Base-by-base conservation (phyloP, 2,797 vertebrate genomes). In the Gallirallus australis region DNA sequence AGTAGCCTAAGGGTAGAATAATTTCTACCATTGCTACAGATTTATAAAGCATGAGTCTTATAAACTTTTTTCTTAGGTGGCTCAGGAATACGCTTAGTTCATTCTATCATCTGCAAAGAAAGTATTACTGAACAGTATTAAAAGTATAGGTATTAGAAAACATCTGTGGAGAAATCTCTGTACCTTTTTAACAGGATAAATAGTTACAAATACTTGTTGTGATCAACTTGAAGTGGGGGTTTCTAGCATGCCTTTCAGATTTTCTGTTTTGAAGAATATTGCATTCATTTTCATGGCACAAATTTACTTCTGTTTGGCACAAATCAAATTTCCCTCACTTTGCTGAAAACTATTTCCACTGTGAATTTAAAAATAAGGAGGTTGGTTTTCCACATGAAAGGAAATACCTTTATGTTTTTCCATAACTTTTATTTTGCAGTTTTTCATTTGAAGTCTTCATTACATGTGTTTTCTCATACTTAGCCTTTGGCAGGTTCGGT, bases 1-100 rank as follows among this genome's bases (percentile, higher is more conserved):
- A 85, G 57, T 82, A 92, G 90, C 95, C 76, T 30, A 60, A 79
- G 72, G 95, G 83, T 50, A 87, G 82, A 92, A 89, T 82, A 94
- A 94, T 75, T 90, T 90, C 63, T 12, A 64, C 64, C 19, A 21
- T 33, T 68, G 25, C 24, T 71, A 27, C 6, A 79, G 53, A 81
- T 61, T 77, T 82, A 92, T 81, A 53, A 94, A 75, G 24, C 85
- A 92, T 81, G 39, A 96, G 8, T 23, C 15, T 89, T 53, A 73
- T 65, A 93, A 84, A 1, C 4, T 79, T 90, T 88, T 81, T 12
- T 68, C 52, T 60, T 70, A 68, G 70, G 69, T 92, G 64, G 30
- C 27, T n/a, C 30, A 87, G 71, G 61, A 82, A 85, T 87, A 72
- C 17, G 17, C 35, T 86, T 89, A 40, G 39, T 78, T 64, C 19